Base-by-base conservation (phyloP, 1,140 invertebrate species). In the Bicyclus anynana region DNA sequence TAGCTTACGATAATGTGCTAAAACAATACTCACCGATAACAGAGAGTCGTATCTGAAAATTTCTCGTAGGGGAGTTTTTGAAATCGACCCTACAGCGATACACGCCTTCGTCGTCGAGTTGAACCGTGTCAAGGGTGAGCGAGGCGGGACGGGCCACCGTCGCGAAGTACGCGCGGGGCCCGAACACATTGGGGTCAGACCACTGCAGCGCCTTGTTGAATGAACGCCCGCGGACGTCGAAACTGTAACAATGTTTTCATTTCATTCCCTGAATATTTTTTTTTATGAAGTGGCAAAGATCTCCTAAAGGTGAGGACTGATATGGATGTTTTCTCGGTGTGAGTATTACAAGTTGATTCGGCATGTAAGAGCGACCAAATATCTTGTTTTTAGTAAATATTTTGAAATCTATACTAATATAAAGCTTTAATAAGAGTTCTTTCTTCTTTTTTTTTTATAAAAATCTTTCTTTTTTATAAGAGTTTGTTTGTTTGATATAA, bases 81-180 rank as follows among this genome's bases (percentile, higher is more conserved):
- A 97, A 97, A 83, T 97, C 96, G 7, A 97, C 96, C 61, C 96
- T 90, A 82, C 96, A 97, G 53, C 96, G 90, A 79, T 97, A 97
- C 37, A 92, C 91, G 7, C 96, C 96, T 75, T 95, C 95, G 78
- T 97, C 96, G 62, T 93, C 92, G 53, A 95, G 89, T 66, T 94
- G 93, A 16, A 97, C 94, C 20, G 94, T 92, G 71, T 95, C 93
- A 44, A 97, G 90, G 38, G 93, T 93, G 23, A 97, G 90, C 14
- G 93, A 91, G 1, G 95, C 95, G 1, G 96, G 94, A 64, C 91
- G 92, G 16, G 93, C 91, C 16, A 91, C 91, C 5, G 94, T 94
- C 12, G 93, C 90, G 81, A 96, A 95, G 74, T 94, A 94, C 18
- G 94, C 94, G 50, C 95, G 89, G 12, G 94, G 93, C 40, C 94